Base-by-base conservation (phyloP, 2,888 invertebrate genomes). In the Eupithecia exiguata region DNA sequence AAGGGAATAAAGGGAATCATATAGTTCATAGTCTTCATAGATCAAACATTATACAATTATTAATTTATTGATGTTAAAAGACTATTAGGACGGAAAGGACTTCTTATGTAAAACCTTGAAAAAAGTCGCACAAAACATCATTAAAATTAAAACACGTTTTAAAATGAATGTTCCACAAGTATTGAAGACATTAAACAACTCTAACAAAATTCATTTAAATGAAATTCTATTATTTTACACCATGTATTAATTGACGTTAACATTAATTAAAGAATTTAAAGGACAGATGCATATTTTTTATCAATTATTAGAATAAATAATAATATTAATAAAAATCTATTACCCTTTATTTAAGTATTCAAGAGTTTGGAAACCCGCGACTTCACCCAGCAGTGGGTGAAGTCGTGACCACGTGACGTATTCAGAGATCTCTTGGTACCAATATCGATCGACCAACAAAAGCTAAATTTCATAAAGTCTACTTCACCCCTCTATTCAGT, bases 401-500 rank as follows among this genome's bases (percentile, higher is more conserved):
- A 58, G 58, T 25, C 12, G 12, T 53, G 21, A 53, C 21, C 12
- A 53, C 9, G n/a, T 16, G 9, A n/a, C 9, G 0, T 49, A 10
- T 9, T 25, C 21, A 21, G 21, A 53, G 21, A 53, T 21, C 65
- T 65, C 65, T 58, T 46, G 58, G 68, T 62, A 69, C 53, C 73
- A 76, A 71, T 81, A 72, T 74, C 69, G 72, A 70, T 74, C 69
- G 49, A 30, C 70, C 69, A 61, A 49, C 65, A 68, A 70, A 77
- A 68, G 53, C 68, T 53, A 21, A 71, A 74, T 76, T 78, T 74
- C 77, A 75, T 68, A 69, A 63, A 71, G 62, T 62, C 62, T 82
- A 81, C 81, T 12, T 58, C 58, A 58, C 63, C 82, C 83, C 72
- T 63, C 36, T 3, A 75, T 62, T 62, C 69, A 30, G 25, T 5